Evolutionary conservation across 2,888 invertebrate genomes (phyloP).

Genomic region (Cheiracanthium punctorium): DNA sequence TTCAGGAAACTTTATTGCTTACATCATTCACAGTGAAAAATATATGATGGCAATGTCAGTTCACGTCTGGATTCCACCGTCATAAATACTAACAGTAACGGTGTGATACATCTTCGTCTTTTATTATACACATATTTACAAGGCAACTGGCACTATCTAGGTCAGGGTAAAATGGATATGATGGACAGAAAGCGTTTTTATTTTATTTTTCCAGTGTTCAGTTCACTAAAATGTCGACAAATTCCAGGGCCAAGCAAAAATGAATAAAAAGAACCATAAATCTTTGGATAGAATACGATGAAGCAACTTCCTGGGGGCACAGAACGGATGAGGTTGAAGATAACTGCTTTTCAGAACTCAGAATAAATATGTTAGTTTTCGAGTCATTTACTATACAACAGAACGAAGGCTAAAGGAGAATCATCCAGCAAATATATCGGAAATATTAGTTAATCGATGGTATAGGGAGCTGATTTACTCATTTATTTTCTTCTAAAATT

Average conservation of each 20-base stretch:
- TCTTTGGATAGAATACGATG: constrained; percentile 65
- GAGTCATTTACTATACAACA: too few relatives aligned
- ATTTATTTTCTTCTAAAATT: too few relatives aligned
- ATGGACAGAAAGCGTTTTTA: constrained; percentile 58
- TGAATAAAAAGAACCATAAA: constrained; percentile 47
- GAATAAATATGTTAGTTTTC: not conserved
- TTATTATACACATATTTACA: constrained; percentile 70
- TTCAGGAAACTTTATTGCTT: constrained; percentile 71
- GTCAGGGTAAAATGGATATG: constrained; percentile 53
- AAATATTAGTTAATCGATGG: too few relatives aligned
- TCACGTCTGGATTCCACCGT: constrained; percentile 65
- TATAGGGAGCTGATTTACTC: too few relatives aligned
- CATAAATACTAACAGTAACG: constrained; percentile 69
- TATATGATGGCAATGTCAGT: constrained; percentile 70
- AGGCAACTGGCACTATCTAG: constrained; percentile 65
- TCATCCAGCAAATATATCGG: too few relatives aligned
- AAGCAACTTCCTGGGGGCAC: constrained; percentile 54
- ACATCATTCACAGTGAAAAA: constrained; percentile 71
- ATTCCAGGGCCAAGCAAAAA: constrained; percentile 34
- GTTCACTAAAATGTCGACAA: constrained; percentile 37
- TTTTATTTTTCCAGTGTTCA: constrained; percentile 11
- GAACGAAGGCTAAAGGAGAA: too few relatives aligned
- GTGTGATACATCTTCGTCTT: constrained; percentile 45
- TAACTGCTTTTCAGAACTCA: not conserved
- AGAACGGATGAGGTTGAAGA: not conserved